These are phyloP conservation scores for Hirundichthys speculiger DNA, from an alignment of 2,113 vertebrate species.

Conservation along the genomic window DNA sequence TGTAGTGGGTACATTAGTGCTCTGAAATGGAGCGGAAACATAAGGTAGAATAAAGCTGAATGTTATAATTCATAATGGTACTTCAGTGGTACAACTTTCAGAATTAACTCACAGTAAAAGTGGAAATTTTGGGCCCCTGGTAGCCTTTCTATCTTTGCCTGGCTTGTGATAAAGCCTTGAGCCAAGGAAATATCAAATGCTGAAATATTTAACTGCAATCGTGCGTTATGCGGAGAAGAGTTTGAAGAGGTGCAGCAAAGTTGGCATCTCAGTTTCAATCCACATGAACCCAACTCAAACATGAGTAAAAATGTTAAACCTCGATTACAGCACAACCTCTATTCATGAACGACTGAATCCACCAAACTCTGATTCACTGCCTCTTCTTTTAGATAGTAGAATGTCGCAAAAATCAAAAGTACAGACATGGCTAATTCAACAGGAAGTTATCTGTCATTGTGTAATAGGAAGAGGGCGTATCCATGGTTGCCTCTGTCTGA, in stretches of 20 bases:
- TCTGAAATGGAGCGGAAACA: too few species aligned
- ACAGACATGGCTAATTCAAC: conserved; percentile 28
- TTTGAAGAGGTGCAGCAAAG: not conserved
- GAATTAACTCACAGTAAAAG: too few species aligned
- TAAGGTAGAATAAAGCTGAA: too few species aligned
- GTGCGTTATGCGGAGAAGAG: too few species aligned
- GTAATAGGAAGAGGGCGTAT: conserved; percentile 56
- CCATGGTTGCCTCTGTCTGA: conserved; percentile 61
- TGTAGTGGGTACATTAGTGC: too few species aligned
- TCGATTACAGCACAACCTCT: conserved; percentile 6
- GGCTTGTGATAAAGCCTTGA: too few species aligned
- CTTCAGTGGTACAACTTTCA: too few species aligned
- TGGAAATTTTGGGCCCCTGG: too few species aligned
- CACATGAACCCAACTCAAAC: conserved; percentile 2
- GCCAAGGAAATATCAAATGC: too few species aligned
- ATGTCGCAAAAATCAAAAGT: conserved; percentile 58
- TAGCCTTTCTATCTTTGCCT: too few species aligned
- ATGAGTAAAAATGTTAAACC: conserved; percentile 27
- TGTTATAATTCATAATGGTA: too few species aligned
- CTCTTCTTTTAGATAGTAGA: conserved; percentile 39
- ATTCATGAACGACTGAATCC: conserved; percentile 46
- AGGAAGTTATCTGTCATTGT: conserved; percentile 58
- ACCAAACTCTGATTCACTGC: conserved; percentile 41
- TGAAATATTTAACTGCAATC: too few species aligned
- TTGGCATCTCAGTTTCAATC: not conserved